A percentile compares a stretch with the other conserved stretches of the same genome.
Evolutionary conservation across 1,140 invertebrate genomes (phyloP).

Genomic region (Drosophila pandora): DNA sequence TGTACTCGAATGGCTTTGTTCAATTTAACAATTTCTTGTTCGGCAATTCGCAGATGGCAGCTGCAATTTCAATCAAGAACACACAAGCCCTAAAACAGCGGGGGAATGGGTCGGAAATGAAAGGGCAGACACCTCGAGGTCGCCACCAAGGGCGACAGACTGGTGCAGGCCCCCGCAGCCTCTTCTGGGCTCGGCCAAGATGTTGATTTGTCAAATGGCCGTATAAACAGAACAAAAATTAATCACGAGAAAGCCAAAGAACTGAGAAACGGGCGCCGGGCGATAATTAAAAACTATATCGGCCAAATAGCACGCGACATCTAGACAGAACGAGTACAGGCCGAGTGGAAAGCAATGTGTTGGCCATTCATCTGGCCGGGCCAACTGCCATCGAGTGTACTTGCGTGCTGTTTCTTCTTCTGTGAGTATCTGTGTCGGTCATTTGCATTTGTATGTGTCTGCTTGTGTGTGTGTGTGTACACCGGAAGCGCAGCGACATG

Average conservation of each 20-base stretch:
- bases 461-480: conserved; percentile 12
- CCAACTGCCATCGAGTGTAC: conserved; percentile 26
- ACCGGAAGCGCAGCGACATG: conserved; percentile 74
- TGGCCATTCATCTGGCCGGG: conserved; percentile 46
- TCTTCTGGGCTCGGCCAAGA: conserved; percentile 11
- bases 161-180: not conserved
- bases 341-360: conserved; percentile 19
- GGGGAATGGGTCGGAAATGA: not conserved
- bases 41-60: conserved; percentile 40
- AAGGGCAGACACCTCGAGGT: conserved; percentile 58
- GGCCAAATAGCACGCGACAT: conserved; percentile 51
- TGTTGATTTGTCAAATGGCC: conserved; percentile 62
- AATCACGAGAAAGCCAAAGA: conserved; percentile 22
- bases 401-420: not conserved
- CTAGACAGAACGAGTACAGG: conserved; percentile 41
- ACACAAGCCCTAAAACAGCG: conserved; percentile 18
- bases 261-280: conserved; percentile 32
- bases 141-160: conserved; percentile 32
- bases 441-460: conserved; percentile 13
- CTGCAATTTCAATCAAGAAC: conserved; percentile 41
- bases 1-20: conserved; percentile 16
- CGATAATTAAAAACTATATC: conserved; percentile 56
- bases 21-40: conserved; percentile 22
- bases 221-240: conserved; percentile 42
- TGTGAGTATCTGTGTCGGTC: not conserved